Evolutionary conservation across 2,797 vertebrate genomes (phyloP), one percentile per base, ranked within the genome.

Genomic region (Pelodytes ibericus): DNA sequence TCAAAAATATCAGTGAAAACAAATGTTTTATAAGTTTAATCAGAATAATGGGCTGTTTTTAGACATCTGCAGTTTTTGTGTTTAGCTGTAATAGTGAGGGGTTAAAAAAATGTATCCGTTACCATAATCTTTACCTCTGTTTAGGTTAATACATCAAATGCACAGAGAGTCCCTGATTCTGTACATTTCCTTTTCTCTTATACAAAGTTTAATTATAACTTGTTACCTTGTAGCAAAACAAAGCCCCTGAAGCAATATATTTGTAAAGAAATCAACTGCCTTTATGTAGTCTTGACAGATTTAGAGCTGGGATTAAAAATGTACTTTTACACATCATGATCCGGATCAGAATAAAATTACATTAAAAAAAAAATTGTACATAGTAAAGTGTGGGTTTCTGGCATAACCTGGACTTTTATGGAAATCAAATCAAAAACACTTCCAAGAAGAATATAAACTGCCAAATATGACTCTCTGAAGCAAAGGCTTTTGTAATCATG

Each of bases 261-360:
- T 72, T 78, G 41, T 72, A 67, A 78, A 73, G 70, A 73, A 67
- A 73, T 78, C 63, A 72, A 78, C 70, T 72, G 62, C 63, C 44
- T 78, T 72, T 78, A 78, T 78, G 76, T 68, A 72, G 56, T 73
- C 70, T 73, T 78, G 76, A 78, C 76, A 78, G 76, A 78, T 78
- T 78, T 72, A 72, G 26, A 51, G 63, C 63, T 72, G 25, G 70
- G 70, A 78, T 78, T 78, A 78, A 73, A 77, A 72, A 56, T 78
- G 70, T 67, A 62, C 76, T 78, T 78, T 68, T 62, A 61, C 62
- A 78, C 63, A 78, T 72, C 63, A 73, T 68, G 70, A 78, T 78
- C 76, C 63, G 61, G 68, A 72, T 73, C 70, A 78, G 70, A 71
- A 72, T 72, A 73, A 72, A 72, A 73, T 56, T 72, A 71, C 53